Evolutionary conservation across 2,797 vertebrate species (phyloP), one percentile per base, ranked within the genome.

Genomic region (Orestias chungarensis): DNA sequence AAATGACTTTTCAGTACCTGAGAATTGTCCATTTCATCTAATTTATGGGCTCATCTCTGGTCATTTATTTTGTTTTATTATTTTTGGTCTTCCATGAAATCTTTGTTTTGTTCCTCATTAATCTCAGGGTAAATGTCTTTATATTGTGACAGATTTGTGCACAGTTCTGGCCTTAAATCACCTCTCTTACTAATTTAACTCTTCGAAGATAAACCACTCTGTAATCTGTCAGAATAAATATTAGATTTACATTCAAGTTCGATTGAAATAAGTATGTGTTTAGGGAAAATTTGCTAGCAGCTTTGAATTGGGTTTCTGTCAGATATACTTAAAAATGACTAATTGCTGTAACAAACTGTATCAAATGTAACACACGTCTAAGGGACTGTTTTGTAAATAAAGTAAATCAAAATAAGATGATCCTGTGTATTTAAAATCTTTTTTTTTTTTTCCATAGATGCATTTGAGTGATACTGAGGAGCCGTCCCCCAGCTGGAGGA

Each of bases 391-490:
- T 38, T 65, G 79, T 27, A 82, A 81, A 76, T 68, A 4, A 1
- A 68, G 67, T 71, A 50, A 70, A 73, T 64, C 42, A 73, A 64
- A 8, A 71, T 54, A 77, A 82, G 20, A 46, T 42, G 77, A 86
- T 66, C 54, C 75, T 47, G 42, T 80, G 54, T 74, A 68, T 81
- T 69, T 78, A 4, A 61, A 38, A 61, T 38, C 23, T 11, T 8
- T 61, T 61, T 38, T 38, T 55, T 9, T 40, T 25, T n/a, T 33
- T 15, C 25, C 14, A 66, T 88, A 99, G 98, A 94, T 97, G 44
- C 76, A 88, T 69, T 80, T 97, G 86, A 87, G 89, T 70, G 42
- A 82, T 80, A 86, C 88, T 42, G 93, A 94, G 70, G 86, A 89
- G 75, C 69, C 27, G 67, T 87, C 88, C 52, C 70, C 90, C 71